A percentile compares a stretch with the other conserved stretches of the same genome.
These are phyloP conservation scores for Pangasianodon hypophthalmus DNA, from an alignment of 2,113 vertebrate species.

Conservation along the genomic window DNA sequence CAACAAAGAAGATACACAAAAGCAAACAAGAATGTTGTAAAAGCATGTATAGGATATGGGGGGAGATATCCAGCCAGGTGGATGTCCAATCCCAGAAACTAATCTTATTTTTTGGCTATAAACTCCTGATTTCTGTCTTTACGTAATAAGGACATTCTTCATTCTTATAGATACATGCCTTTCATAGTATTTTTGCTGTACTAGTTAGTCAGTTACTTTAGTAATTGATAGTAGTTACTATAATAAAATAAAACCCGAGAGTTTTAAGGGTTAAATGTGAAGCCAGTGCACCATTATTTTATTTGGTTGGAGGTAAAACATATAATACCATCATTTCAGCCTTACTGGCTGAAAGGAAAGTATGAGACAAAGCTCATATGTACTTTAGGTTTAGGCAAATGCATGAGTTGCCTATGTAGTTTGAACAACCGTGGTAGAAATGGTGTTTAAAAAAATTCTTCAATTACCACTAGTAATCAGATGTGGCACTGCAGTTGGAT, in stretches of 20 bases:
- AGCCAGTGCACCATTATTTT: background rate
- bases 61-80: background rate
- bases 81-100: background rate
- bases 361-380: background rate
- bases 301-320: background rate
- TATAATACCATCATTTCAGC: background rate
- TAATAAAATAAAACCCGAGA: background rate
- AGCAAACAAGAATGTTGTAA: slow-evolving; percentile 4
- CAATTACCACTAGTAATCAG: background rate
- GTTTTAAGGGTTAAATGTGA: background rate
- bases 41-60: background rate
- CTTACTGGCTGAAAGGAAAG: background rate
- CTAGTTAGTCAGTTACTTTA: background rate
- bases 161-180: background rate
- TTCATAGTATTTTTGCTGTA: background rate
- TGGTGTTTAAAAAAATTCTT: background rate
- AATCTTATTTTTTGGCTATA: background rate
- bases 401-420: background rate
- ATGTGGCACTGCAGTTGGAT: slow-evolving; percentile 7
- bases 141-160: background rate
- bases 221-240: background rate
- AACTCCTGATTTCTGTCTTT: background rate
- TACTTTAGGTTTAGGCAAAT: background rate
- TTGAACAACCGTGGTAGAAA: background rate
- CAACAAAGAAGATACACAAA: background rate